These are phyloP conservation scores for Cartodere bifasciata DNA, from an alignment of 2,888 invertebrate genomes.

Conservation along the genomic window DNA sequence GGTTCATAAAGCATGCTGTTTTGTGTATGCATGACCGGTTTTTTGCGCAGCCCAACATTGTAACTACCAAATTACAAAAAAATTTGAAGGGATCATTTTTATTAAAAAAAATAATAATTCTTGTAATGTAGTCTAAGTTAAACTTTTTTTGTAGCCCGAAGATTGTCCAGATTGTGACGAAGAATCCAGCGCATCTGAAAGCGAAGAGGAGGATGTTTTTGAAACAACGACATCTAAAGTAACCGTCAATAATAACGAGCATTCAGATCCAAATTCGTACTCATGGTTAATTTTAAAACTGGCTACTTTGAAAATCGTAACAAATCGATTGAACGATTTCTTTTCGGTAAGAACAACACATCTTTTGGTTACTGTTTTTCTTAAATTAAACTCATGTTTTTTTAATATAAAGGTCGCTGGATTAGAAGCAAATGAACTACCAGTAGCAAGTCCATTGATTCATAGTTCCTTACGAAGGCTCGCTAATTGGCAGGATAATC, in stretches of 20 bases:
- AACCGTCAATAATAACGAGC: conserved; percentile 60
- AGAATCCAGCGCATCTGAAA: conserved; percentile 55
- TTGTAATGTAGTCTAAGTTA: no score
- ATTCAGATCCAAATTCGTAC: conserved; percentile 87
- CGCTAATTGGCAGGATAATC: conserved; percentile 74
- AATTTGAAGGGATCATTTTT: no score
- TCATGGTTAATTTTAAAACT: conserved; percentile 92
- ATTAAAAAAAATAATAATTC: no score
- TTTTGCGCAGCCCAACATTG: no score
- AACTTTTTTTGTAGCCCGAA: conserved; percentile 44
- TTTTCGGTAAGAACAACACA: conserved; percentile 42
- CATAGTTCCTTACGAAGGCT: conserved; percentile 79
- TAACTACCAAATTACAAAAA: no score
- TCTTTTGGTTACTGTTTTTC: background rate
- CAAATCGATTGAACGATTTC: conserved; percentile 76
- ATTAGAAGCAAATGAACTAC: conserved; percentile 53
- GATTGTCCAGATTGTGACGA: conserved; percentile 54
- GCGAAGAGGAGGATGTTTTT: conserved; percentile 74
- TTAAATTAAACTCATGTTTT: background rate
- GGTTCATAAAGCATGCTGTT: no score
- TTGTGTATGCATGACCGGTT: no score
- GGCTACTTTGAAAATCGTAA: conserved; percentile 74
- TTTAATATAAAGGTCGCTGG: conserved; percentile 30
- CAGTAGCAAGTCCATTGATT: conserved; percentile 86
- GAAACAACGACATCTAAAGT: conserved; percentile 37